A percentile compares a stretch with the other conserved stretches of the same genome.
Conservation (phyloP, 2,113 vertebrate genomes). For the Catharus bicknelli region DNA sequence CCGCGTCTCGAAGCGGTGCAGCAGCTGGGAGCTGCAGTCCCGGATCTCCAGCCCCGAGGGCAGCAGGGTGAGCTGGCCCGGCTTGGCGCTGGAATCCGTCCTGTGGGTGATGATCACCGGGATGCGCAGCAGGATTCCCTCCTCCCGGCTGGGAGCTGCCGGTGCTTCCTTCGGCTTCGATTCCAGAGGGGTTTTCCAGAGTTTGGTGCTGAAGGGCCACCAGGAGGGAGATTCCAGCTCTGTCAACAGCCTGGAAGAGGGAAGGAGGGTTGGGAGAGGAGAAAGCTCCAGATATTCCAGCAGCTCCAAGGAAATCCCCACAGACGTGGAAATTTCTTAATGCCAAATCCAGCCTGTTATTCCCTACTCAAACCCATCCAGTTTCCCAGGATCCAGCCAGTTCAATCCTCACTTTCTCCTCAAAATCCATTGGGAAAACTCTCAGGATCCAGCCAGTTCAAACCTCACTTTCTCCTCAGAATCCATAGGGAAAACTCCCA, state of each 20-base stretch:
- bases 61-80: conserved; percentile 80
- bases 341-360: not conserved
- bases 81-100: conserved; percentile 74
- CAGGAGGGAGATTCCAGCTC: conserved; percentile 91
- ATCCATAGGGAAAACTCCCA: too few relatives aligned
- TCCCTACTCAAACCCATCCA: not conserved
- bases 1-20: conserved; percentile 83
- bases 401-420: too few relatives aligned
- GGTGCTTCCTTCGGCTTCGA: conserved; percentile 61
- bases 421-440: too few relatives aligned
- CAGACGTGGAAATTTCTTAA: not conserved
- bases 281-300: not conserved
- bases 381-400: accelerated
- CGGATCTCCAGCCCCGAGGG: conserved; percentile 84
- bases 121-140: conserved; percentile 77
- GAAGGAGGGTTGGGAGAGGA: not conserved
- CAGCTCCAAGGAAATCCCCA: not conserved
- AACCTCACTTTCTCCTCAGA: too few relatives aligned
- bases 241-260: conserved; percentile 78
- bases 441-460: too few relatives aligned
- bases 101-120: conserved; percentile 83
- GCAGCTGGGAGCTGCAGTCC: conserved; percentile 72
- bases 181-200: conserved; percentile 79
- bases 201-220: conserved; percentile 90
- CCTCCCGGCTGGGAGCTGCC: conserved; percentile 1